phyloP scores from a whole-genome alignment of 2,888 invertebrate species.

The Hydroisotoma schaefferi region DNA sequence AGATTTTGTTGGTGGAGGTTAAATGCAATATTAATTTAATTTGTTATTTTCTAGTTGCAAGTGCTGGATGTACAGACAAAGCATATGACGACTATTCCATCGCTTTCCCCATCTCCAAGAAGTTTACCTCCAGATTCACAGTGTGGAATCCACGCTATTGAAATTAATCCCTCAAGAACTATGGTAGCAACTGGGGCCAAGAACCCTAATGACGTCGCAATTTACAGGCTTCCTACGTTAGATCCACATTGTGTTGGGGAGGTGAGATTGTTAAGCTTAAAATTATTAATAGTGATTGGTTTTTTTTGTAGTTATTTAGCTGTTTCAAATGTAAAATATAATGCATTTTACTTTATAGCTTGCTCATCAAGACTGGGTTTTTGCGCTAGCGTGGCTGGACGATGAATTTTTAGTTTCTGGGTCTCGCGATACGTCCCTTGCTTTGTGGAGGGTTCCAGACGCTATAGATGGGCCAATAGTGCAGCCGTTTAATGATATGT shows the following conservation, averaged over 20 bases:
- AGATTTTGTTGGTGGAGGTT: neutral
- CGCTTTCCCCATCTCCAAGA: conserved; percentile 55
- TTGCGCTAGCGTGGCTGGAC: conserved; percentile 92
- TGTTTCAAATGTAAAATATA: neutral
- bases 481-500: neutral
- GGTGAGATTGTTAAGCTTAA: conserved; percentile 50
- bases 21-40: conserved; percentile 2
- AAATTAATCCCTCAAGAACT: conserved; percentile 84
- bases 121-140: conserved; percentile 57
- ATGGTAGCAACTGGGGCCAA: conserved; percentile 86
- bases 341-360: conserved; percentile 51
- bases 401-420: conserved; percentile 93
- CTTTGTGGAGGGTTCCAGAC: conserved; percentile 76
- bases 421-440: conserved; percentile 84
- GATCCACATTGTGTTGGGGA: conserved; percentile 93
- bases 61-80: conserved; percentile 87
- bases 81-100: conserved; percentile 83
- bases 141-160: conserved; percentile 89
- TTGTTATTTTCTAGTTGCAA: conserved; percentile 63
- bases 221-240: conserved; percentile 84
- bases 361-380: conserved; percentile 88
- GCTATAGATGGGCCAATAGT: neutral
- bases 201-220: conserved; percentile 87
- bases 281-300: neutral
- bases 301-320: neutral